Evolutionary conservation across 1,140 invertebrate genomes (phyloP), one percentile per base, ranked within the genome.

Genomic region (Plectus sambesii): DNA sequence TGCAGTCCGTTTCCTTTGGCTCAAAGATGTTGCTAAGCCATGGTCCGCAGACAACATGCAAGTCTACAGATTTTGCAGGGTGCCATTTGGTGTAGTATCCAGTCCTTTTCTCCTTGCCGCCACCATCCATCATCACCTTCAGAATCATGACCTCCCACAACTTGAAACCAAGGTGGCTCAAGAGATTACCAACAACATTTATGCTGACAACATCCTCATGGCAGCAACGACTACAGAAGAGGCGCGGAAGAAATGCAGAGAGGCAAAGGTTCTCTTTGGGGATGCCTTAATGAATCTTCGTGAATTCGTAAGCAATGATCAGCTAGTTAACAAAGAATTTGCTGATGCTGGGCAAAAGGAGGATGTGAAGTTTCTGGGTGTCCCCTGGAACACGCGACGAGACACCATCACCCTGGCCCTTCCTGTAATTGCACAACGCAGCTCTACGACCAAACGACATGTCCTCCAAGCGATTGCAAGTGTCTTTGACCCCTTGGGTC

Each of bases 1-100:
- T 26, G 55, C 44, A 2, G 52, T 47, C 1, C 24, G 54, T 25
- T 57, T 58, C 19, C 39, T 56, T 12, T 56, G 55, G 54, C 6
- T 56, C 1, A 56, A 52, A 52, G 49, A 58, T 17, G 17, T 15
- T 6, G 15, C 33, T 20, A 23, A 42, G 1, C 54, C 56, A 3
- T 23, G 30, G 1, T 20, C 36, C 24, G 12, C 19, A 17, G 30
- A 51, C 5, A 56, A 56, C 35, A 12, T 56, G n/a, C 23, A 33
- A 5, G 22, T 6, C 9, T 58, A 44, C 43, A 30, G 54, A 22
- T 57, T 57, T 27, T 57, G 27, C 2, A 23, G 55, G 5, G 35
- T 58, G 0, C 29, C 37, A 17, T 58, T 58, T 23, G 53, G 53
- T 2, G 24, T 56, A 2, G 36, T 23, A 4, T 40, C 36, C 2